phyloP scores from a whole-genome alignment of 2,113 vertebrate species.

The Galemys pyrenaicus region DNA sequence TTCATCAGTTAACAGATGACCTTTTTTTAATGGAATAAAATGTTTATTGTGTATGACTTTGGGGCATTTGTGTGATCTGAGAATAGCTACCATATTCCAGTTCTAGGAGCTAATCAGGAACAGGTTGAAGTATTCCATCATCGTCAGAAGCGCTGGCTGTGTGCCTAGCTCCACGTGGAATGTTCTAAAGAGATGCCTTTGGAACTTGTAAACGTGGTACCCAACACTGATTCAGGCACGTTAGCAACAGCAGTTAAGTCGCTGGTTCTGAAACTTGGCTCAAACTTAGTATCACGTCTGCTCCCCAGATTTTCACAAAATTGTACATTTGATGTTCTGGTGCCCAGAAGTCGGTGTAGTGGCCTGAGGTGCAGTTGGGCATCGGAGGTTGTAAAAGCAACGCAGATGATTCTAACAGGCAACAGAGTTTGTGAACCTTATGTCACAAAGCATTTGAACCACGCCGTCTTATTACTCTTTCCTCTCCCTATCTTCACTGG shows the following conservation, averaged over 20 bases:
- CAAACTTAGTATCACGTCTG: not conserved
- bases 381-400: not conserved
- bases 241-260: not conserved
- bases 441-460: not conserved
- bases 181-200: accelerated
- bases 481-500: not conserved
- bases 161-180: not conserved
- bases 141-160: not conserved
- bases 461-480: not conserved
- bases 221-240: not conserved
- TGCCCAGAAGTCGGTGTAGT: not conserved
- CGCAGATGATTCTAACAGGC: not conserved
- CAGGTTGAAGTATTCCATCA: not conserved
- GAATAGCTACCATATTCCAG: not conserved
- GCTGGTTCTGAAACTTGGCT: not conserved
- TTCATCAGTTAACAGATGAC: not conserved
- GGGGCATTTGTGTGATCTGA: not conserved
- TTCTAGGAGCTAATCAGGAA: not conserved
- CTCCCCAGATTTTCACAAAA: too few relatives aligned
- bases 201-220: too few relatives aligned
- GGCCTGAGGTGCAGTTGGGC: not conserved
- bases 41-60: not conserved
- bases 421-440: not conserved
- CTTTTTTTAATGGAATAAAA: constrained; percentile 42
- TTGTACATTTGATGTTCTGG: too few relatives aligned